Base-by-base conservation (phyloP, 2,113 vertebrate genomes). In the Stomatorhinus ivindoensis region DNA sequence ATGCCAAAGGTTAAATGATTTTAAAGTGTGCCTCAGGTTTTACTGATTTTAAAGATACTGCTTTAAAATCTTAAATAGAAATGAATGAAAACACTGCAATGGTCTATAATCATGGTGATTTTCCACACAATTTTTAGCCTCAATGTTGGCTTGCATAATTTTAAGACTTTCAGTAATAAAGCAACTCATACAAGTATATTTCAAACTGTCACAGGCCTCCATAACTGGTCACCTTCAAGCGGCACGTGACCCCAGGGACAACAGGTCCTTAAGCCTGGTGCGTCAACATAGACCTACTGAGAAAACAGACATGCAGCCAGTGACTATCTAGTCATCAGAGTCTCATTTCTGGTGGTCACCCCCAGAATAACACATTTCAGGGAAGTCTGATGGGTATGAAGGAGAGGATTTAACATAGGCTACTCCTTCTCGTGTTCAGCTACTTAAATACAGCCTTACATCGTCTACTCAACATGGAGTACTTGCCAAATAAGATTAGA, bases 231-330 rank as follows among this genome's bases (percentile, higher is more conserved):
- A 82, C 88, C n/a, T 27, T 85, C 10, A 50, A 69, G 17, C 9
- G 17, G 44, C 4, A 69, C 21, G 39, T 80, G 87, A 91, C 89
- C 87, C 89, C 88, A 51, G 90, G 61, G 86, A 91, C 89, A 84
- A 87, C 27, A 17, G 3, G 44, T 55, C 13, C 76, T 89, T 89
- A 88, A 91, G 86, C 89, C 48, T 58, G 13, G 85, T 24, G 87
- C 39, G 27, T 50, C 86, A 80, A 51, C 80, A 58, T 21, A 86
- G 61, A 87, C 61, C 88, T 39, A 11, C 27, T 50, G 58, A 55
- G 61, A 90, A 42, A 86, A 87, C 87, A 91, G 76, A 53, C 86
- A 48, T 27, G n/a, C 42, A 46, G 69, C 27, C 47, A 47, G 51
- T 39, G 31, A 86, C 35, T 27, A 11, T 44, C 65, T 15, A n/a